phyloP scores from a whole-genome alignment of 2,113 vertebrate genomes.

The Carassius auratus region DNA sequence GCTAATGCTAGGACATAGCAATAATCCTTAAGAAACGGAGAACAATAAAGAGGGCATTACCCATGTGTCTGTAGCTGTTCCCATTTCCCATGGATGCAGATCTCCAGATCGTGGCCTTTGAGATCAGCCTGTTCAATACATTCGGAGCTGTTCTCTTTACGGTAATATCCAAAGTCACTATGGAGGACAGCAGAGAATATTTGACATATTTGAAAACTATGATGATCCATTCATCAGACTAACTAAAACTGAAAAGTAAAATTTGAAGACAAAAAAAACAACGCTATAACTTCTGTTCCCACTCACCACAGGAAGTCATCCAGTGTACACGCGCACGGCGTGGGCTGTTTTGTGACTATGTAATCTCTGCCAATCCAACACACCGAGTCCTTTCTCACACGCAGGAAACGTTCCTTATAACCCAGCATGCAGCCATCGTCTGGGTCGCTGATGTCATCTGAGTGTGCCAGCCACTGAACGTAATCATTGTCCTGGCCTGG shows the following conservation, averaged over 20 bases:
- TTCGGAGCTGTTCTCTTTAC: constrained; percentile 83
- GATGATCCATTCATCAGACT: not conserved
- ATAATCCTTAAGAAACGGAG: not conserved
- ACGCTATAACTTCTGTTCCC: not conserved
- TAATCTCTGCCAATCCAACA: constrained; percentile 91
- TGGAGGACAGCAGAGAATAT: constrained; percentile 25
- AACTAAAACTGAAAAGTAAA: not conserved
- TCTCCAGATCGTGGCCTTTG: constrained; percentile 83
- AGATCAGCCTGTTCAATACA: constrained; percentile 90
- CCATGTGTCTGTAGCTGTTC: constrained; percentile 88
- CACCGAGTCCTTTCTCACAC: constrained; percentile 85
- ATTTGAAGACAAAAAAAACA: not conserved
- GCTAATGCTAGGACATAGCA: not conserved
- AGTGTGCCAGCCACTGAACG: constrained; percentile 89
- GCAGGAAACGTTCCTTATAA: constrained; percentile 86
- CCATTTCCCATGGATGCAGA: constrained; percentile 84
- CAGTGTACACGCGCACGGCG: constrained; percentile 82
- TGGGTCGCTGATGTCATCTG: constrained; percentile 79
- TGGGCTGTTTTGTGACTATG: constrained; percentile 77
- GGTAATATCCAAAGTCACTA: constrained; percentile 94
- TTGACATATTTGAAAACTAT: not conserved
- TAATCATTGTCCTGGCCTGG: constrained; percentile 86
- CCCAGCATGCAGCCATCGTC: constrained; percentile 89
- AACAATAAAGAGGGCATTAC: constrained; percentile 65
- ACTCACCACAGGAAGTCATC: constrained; percentile 90